Percentiles rank a stretch among this genome's conserved stretches.
These are phyloP conservation scores for Epicauta chinensis DNA, from an alignment of 1,140 invertebrate genomes.

Conservation along the genomic window DNA sequence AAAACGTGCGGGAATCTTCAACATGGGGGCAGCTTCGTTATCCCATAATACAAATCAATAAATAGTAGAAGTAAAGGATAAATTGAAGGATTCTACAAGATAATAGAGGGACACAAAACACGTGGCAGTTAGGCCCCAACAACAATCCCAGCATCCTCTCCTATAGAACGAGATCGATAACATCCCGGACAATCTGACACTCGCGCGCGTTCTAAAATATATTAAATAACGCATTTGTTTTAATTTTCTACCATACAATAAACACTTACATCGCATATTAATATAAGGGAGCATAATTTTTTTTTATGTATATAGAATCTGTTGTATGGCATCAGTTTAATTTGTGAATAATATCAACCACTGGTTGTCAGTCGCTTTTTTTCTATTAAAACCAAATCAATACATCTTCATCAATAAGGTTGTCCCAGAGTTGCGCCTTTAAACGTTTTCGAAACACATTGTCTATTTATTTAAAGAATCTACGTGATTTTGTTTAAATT, in stretches of 20 bases:
- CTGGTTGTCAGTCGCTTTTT: constrained; percentile 1
- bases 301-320: constrained; percentile 20
- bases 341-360: background rate
- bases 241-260: constrained; percentile 26
- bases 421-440: constrained; percentile 14
- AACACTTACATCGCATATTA: constrained; percentile 40
- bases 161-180: constrained; percentile 31
- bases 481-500: background rate
- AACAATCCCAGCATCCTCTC: constrained; percentile 27
- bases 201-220: constrained; percentile 24
- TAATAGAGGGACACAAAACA: constrained; percentile 36
- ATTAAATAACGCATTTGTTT: background rate
- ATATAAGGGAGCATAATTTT: constrained; percentile 34
- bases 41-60: constrained; percentile 42
- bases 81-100: constrained; percentile 41
- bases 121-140: constrained; percentile 28
- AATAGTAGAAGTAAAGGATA: constrained; percentile 38
- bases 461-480: constrained; percentile 12
- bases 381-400: constrained; percentile 13
- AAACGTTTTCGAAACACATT: constrained; percentile 9
- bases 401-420: constrained; percentile 19
- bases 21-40: constrained; percentile 43
- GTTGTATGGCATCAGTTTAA: constrained; percentile 26
- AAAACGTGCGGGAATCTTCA: constrained; percentile 46
- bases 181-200: constrained; percentile 28